A percentile compares a stretch with the other conserved stretches of the same genome.
Evolutionary conservation across 1,140 invertebrate species (phyloP).

Genomic region (Ylistrum balloti): DNA sequence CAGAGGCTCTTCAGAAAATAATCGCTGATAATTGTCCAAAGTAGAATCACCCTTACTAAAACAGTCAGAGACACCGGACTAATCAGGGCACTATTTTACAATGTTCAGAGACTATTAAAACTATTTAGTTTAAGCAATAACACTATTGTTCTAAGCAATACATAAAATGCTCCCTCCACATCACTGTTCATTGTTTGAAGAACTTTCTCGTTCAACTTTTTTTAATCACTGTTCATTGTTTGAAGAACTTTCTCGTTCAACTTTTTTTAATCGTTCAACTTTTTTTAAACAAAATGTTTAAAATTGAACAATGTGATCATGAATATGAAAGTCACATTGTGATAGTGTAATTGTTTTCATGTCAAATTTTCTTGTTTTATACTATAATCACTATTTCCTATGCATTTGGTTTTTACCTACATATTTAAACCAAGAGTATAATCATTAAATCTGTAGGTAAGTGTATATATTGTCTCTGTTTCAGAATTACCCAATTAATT

Average conservation of each 20-base stretch:
- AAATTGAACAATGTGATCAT: no score
- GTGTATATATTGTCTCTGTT: background rate
- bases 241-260: background rate
- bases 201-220: background rate
- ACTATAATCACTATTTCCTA: background rate
- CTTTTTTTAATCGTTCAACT: no score
- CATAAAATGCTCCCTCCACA: background rate
- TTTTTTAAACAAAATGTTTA: no score
- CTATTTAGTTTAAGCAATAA: conserved; percentile 1
- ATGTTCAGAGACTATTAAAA: background rate
- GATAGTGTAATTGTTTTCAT: background rate
- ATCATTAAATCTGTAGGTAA: background rate
- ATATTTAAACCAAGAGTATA: background rate
- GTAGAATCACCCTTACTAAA: background rate
- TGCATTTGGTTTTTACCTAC: background rate
- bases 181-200: background rate
- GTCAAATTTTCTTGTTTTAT: background rate
- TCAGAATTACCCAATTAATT: background rate
- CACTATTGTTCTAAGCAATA: background rate
- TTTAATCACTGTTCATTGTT: no score
- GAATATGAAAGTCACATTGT: background rate
- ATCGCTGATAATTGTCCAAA: no score
- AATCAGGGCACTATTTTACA: no score
- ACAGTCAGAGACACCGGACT: background rate
- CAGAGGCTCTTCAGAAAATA: no score